phyloP scores from a whole-genome alignment of 2,888 invertebrate genomes.

The Papilio protenor region DNA sequence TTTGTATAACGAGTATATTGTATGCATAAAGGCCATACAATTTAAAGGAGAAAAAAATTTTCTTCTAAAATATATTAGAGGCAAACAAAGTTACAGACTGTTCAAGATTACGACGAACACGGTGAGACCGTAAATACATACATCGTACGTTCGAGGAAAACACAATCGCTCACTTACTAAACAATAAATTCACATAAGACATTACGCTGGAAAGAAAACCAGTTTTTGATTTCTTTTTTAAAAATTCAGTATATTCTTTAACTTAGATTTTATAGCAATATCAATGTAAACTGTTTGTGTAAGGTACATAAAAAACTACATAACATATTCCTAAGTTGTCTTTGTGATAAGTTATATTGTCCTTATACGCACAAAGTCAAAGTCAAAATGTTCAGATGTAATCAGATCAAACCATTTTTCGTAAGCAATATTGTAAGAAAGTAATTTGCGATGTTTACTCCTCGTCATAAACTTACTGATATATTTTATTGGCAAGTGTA shows the following conservation, averaged over 20 bases:
- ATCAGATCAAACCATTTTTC: neutral
- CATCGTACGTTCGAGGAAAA: neutral
- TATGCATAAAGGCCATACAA: too few relatives aligned
- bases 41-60: too few relatives aligned
- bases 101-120: neutral
- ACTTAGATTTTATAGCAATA: too few relatives aligned
- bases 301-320: too few relatives aligned
- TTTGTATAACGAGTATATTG: too few relatives aligned
- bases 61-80: neutral
- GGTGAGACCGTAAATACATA: neutral
- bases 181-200: neutral
- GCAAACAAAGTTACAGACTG: neutral
- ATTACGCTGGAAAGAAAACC: neutral
- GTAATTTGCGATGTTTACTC: conserved; percentile 1
- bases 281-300: too few relatives aligned
- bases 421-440: conserved; percentile 2
- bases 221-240: neutral
- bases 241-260: too few relatives aligned
- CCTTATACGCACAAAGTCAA: neutral
- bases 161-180: neutral
- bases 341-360: neutral
- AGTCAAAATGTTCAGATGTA: neutral
- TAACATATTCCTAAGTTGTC: neutral
- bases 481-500: conserved; percentile 23
- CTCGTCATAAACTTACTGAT: conserved; percentile 7